These are phyloP conservation scores for Rhodinocichla rosea DNA, from an alignment of 2,113 vertebrate species.

Conservation along the genomic window DNA sequence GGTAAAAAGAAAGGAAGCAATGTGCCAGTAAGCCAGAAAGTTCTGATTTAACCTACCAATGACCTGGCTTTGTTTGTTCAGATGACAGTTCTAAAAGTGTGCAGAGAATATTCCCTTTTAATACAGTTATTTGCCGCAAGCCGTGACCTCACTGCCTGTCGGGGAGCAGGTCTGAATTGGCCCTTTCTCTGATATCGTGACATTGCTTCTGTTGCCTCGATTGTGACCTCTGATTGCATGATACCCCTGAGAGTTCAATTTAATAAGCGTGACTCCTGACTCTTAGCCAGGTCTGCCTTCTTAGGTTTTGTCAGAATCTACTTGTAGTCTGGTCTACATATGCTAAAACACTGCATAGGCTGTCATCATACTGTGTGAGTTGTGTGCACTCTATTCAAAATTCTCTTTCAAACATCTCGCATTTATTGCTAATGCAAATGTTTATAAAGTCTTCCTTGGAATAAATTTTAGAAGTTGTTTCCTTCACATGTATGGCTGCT, in stretches of 20 bases:
- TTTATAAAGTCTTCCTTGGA: not conserved
- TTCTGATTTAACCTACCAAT: constrained; percentile 79
- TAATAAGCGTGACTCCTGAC: constrained; percentile 95
- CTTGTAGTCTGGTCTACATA: constrained; percentile 47
- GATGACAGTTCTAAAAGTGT: constrained; percentile 81
- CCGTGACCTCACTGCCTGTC: constrained; percentile 81
- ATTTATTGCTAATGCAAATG: not conserved
- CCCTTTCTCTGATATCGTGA: constrained; percentile 88
- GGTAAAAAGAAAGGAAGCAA: constrained; percentile 44
- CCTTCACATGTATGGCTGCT: not conserved
- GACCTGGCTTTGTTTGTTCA: constrained; percentile 84
- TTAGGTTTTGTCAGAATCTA: constrained; percentile 63
- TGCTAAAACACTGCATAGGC: constrained; percentile 47
- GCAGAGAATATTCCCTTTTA: constrained; percentile 78
- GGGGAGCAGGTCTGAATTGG: constrained; percentile 82
- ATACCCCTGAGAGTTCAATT: constrained; percentile 85
- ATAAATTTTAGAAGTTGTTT: not conserved
- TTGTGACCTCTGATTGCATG: constrained; percentile 83
- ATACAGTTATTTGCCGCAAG: constrained; percentile 80
- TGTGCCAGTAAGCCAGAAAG: constrained; percentile 53
- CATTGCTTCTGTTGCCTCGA: constrained; percentile 84
- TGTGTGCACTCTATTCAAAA: not conserved
- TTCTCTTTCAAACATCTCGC: not conserved
- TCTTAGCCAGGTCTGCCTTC: constrained; percentile 78
- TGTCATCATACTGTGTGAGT: constrained; percentile 1